These are phyloP conservation scores for Plagiodera versicolora DNA, from an alignment of 2,888 invertebrate genomes.

Conservation along the genomic window DNA sequence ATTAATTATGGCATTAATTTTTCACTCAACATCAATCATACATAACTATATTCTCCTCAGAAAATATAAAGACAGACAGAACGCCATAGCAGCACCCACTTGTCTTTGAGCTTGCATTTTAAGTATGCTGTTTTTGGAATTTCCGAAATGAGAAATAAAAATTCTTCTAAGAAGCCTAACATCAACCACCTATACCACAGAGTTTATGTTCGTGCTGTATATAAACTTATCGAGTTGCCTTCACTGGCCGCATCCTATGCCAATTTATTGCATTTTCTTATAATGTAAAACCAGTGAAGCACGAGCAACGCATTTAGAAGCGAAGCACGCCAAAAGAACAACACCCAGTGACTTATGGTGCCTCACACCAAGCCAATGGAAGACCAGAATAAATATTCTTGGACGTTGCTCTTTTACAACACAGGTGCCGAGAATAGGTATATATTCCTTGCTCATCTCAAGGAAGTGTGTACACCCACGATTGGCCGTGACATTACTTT, in stretches of 20 bases:
- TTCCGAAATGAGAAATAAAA: too few relatives aligned
- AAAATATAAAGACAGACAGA: too few relatives aligned
- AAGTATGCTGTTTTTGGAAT: too few relatives aligned
- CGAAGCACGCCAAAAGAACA: neutral
- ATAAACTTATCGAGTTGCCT: neutral
- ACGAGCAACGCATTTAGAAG: neutral
- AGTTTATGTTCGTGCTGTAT: neutral
- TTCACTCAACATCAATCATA: too few relatives aligned
- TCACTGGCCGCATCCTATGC: neutral
- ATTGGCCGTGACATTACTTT: neutral
- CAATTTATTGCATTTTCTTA: neutral
- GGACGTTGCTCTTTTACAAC: neutral
- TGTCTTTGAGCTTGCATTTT: too few relatives aligned
- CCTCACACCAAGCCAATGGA: neutral
- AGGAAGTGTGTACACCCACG: neutral
- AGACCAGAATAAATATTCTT: neutral
- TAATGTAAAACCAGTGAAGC: neutral
- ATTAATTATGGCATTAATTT: too few relatives aligned
- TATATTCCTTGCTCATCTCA: neutral
- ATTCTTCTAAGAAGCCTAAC: neutral
- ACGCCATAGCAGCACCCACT: too few relatives aligned
- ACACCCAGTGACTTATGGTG: neutral
- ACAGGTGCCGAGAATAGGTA: constrained; percentile 1
- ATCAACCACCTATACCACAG: neutral
- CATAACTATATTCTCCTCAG: too few relatives aligned